Conservation (phyloP, 2,888 invertebrate species). For the Macrophya annulata region DNA sequence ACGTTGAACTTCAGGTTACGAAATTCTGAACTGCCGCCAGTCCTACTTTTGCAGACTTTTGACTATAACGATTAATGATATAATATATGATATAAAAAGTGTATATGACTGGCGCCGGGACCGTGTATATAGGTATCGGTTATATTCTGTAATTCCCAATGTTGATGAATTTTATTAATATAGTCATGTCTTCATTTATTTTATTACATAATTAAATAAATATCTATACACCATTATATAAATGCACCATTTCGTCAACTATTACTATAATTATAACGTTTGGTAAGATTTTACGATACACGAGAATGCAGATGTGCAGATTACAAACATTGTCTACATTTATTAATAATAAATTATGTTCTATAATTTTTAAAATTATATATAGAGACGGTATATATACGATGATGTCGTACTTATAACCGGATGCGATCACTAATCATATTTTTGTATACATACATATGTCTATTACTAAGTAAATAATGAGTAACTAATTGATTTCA, state of each 20-base stretch:
- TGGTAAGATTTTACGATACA: background rate
- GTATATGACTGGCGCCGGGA: background rate
- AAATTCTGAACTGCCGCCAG: too few relatives aligned
- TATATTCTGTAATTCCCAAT: background rate
- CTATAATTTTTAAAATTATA: background rate
- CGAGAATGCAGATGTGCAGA: background rate
- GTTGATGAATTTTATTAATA: background rate
- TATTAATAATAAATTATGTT: background rate
- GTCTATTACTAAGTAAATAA: background rate
- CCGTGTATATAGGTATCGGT: background rate
- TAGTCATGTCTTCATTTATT: background rate
- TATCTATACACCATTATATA: background rate
- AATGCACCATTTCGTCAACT: too few relatives aligned
- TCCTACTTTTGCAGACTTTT: too few relatives aligned
- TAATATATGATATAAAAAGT: background rate
- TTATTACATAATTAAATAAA: background rate
- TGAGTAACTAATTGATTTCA: background rate
- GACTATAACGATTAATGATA: too few relatives aligned
- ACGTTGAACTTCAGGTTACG: too few relatives aligned
- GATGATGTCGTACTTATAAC: background rate
- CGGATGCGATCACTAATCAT: background rate
- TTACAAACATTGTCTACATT: background rate
- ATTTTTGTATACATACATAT: background rate
- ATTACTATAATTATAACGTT: too few relatives aligned
- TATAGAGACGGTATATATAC: background rate